These are phyloP conservation scores for Botrylloides violaceus DNA, from an alignment of 23 tunicate species.

Conservation along the genomic window DNA sequence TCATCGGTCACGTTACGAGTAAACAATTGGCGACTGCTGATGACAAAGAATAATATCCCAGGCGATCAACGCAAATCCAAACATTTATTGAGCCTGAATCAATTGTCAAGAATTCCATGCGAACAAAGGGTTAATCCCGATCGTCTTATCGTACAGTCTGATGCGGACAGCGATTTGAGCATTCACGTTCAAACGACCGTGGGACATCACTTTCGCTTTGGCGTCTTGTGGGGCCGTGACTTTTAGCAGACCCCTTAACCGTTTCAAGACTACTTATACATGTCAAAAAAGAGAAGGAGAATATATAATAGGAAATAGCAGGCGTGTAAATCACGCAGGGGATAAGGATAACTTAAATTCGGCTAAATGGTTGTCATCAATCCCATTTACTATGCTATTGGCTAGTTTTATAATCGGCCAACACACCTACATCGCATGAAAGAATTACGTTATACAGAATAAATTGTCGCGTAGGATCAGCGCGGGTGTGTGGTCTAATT, in stretches of 20 bases:
- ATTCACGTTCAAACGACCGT: conserved; percentile 29
- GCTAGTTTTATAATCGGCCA: no score
- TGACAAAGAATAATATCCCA: no score
- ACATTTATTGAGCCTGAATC: no score
- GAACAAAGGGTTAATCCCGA: conserved; percentile 14
- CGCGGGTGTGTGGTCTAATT: no score
- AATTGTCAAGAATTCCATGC: neutral
- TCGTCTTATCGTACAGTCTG: conserved; percentile 25
- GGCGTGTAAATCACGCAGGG: neutral
- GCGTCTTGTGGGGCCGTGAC: conserved; percentile 35
- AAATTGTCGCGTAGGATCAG: no score
- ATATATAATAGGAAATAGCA: conserved; percentile 3
- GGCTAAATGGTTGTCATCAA: neutral
- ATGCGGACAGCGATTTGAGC: conserved; percentile 33
- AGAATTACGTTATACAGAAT: no score
- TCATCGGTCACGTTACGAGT: no score
- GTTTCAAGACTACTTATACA: conserved; percentile 6
- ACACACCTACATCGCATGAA: no score
- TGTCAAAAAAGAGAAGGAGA: conserved; percentile 15
- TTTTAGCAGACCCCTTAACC: neutral
- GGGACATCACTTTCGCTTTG: conserved; percentile 27
- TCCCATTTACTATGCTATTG: neutral
- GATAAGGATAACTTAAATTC: neutral
- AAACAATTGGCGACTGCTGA: no score
- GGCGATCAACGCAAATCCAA: no score